These are phyloP conservation scores for Lamellibrachia columna DNA, from an alignment of 2,888 invertebrate species.

Conservation along the genomic window DNA sequence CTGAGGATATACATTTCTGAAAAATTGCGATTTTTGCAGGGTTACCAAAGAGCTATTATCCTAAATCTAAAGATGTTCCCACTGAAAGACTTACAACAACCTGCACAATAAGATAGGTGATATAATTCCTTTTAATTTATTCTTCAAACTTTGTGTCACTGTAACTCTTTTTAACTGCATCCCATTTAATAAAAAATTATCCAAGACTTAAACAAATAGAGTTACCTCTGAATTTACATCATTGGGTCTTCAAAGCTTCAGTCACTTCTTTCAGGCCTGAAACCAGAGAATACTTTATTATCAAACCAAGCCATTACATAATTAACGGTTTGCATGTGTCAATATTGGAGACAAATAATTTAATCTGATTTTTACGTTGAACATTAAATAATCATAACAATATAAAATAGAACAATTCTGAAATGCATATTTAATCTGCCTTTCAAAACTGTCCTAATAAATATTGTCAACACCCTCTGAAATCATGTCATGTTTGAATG, in stretches of 20 bases:
- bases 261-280: not conserved
- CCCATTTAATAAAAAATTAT: not conserved
- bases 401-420: too few species aligned
- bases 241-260: not conserved
- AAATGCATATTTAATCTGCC: not conserved
- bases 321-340: not conserved
- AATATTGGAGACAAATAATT: not conserved
- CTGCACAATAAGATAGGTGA: not conserved
- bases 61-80: not conserved
- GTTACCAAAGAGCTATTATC: not conserved
- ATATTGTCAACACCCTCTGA: not conserved
- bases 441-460: not conserved
- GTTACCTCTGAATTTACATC: conserved; percentile 3
- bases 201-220: not conserved
- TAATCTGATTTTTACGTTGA: not conserved
- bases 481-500: not conserved
- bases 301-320: not conserved
- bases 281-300: not conserved
- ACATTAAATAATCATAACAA: not conserved
- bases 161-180: too few species aligned
- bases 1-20: not conserved
- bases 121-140: not conserved
- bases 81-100: not conserved
- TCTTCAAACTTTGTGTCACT: too few species aligned
- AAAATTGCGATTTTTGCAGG: not conserved